Conservation (phyloP, 2,113 vertebrate genomes). For the Alligator mississippiensis region DNA sequence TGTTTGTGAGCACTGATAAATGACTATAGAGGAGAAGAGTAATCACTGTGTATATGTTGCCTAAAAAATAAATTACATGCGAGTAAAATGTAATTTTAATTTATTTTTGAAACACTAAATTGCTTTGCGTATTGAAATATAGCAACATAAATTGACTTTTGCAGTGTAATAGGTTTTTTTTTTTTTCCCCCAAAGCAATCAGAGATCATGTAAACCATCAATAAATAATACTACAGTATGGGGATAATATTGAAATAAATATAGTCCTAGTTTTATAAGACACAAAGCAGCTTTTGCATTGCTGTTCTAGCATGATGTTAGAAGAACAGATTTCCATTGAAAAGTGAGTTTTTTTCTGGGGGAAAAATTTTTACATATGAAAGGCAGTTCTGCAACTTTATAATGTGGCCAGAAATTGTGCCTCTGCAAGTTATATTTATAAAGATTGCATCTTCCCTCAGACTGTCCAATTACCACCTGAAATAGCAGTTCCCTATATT, state of each 20-base stretch:
- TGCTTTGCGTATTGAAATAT: slow-evolving; percentile 41
- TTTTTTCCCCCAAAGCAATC: slow-evolving; percentile 2
- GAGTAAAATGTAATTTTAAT: background rate
- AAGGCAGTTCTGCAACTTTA: background rate
- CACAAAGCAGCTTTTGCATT: background rate
- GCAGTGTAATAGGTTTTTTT: slow-evolving; percentile 21
- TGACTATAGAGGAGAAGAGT: background rate
- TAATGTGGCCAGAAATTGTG: background rate
- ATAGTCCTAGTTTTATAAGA: slow-evolving; percentile 5
- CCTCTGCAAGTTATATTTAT: background rate
- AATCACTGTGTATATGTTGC: background rate
- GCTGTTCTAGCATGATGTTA: background rate
- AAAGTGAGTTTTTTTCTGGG: background rate
- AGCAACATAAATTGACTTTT: slow-evolving; percentile 24
- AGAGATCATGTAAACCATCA: background rate
- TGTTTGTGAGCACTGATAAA: background rate
- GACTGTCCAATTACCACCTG: background rate
- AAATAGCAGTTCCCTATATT: background rate
- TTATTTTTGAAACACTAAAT: slow-evolving; percentile 14
- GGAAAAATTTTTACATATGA: background rate
- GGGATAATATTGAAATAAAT: background rate
- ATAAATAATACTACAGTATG: slow-evolving; percentile 22
- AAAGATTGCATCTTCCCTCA: background rate
- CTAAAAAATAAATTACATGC: slow-evolving; percentile 22
- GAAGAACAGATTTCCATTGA: background rate